Evolutionary conservation across 2,888 invertebrate genomes (phyloP).

Genomic region (Onchidella celtica): DNA sequence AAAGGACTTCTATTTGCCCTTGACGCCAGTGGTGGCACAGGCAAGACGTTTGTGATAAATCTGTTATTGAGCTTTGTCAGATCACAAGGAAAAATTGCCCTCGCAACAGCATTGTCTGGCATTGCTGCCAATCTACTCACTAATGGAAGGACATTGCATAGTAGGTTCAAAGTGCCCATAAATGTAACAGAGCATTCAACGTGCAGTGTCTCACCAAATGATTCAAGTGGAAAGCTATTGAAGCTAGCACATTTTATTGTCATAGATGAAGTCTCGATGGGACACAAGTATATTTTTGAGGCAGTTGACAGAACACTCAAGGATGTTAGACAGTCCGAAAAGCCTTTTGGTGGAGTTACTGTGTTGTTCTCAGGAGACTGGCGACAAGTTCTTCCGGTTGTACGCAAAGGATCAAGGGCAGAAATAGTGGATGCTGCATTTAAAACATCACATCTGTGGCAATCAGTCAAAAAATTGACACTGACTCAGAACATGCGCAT

Average conservation of each 20-base stretch:
- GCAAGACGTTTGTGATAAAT: neutral
- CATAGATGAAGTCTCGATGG: neutral
- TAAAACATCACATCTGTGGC: neutral
- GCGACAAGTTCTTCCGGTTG: neutral
- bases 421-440: neutral
- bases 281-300: neutral
- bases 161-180: conserved; percentile 1
- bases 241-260: neutral
- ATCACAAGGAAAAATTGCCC: neutral
- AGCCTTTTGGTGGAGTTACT: neutral
- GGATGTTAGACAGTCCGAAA: neutral
- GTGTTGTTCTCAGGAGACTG: neutral
- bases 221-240: neutral
- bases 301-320: neutral
- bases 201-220: neutral
- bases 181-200: neutral
- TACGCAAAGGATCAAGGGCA: neutral
- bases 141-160: neutral
- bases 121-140: neutral
- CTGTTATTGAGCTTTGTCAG: neutral
- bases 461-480: neutral
- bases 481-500: neutral
- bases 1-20: neutral
- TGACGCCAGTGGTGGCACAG: neutral
- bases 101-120: conserved; percentile 2